Evolutionary conservation across 2,797 vertebrate genomes (phyloP).

Genomic region (Cossypha caffra): DNA sequence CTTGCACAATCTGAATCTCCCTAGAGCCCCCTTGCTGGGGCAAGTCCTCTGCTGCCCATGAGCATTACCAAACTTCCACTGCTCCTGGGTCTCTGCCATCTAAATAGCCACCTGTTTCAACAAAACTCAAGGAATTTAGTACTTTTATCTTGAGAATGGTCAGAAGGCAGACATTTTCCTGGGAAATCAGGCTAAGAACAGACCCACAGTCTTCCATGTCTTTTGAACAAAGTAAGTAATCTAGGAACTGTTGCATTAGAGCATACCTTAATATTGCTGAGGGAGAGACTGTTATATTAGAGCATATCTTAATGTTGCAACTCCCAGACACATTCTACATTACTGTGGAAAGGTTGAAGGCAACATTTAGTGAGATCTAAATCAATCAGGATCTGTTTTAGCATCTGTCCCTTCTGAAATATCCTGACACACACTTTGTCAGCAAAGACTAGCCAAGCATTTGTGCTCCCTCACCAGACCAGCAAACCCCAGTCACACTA

Average conservation of each 20-base stretch:
- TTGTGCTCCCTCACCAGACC: not conserved
- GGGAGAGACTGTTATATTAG: not conserved
- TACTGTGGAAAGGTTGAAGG: not conserved
- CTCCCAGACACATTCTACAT: not conserved
- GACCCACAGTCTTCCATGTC: not conserved
- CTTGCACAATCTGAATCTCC: rapidly evolving
- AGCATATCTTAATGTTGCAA: not conserved
- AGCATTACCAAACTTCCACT: not conserved
- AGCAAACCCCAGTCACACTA: not conserved
- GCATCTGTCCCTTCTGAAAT: not conserved
- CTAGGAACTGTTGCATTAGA: not conserved
- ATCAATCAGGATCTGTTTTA: not conserved
- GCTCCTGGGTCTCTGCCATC: not conserved
- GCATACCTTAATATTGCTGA: not conserved
- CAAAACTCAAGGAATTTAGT: not conserved
- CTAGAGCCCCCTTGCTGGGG: not conserved
- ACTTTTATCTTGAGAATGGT: not conserved
- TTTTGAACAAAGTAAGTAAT: not conserved
- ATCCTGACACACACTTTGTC: not conserved
- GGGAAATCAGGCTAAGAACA: not conserved
- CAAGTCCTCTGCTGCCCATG: not conserved
- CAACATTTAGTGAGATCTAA: not conserved
- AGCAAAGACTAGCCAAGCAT: not conserved
- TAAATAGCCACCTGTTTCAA: not conserved
- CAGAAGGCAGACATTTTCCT: not conserved